These are phyloP conservation scores for Drosophila sproati DNA, from an alignment of 1,140 invertebrate species.

Conservation along the genomic window DNA sequence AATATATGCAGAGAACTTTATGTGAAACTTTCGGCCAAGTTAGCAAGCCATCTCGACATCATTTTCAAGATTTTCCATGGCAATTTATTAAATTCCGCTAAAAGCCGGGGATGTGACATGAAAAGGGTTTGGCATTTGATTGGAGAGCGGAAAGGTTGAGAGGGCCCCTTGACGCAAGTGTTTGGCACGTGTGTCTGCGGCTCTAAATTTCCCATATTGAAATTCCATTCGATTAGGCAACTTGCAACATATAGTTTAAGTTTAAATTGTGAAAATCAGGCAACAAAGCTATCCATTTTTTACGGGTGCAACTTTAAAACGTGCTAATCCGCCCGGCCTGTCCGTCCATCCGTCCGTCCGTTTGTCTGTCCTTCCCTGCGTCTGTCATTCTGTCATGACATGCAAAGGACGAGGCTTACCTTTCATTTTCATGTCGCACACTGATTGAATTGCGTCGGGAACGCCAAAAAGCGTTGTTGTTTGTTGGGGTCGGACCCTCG, in stretches of 20 bases:
- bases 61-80: slow-evolving; percentile 43
- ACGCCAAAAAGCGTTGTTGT: slow-evolving; percentile 13
- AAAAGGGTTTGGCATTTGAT: slow-evolving; percentile 72
- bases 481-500: slow-evolving; percentile 35
- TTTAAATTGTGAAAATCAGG: slow-evolving; percentile 12
- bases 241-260: neutral
- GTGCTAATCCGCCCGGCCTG: slow-evolving; percentile 26
- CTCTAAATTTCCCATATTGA: slow-evolving; percentile 23
- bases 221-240: slow-evolving; percentile 52
- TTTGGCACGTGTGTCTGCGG: slow-evolving; percentile 21
- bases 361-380: neutral
- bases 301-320: slow-evolving; percentile 2
- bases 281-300: slow-evolving; percentile 3
- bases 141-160: slow-evolving; percentile 19
- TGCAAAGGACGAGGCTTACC: slow-evolving; percentile 44
- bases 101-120: slow-evolving; percentile 46
- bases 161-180: slow-evolving; percentile 28
- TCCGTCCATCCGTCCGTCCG: slow-evolving; percentile 7
- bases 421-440: slow-evolving; percentile 72
- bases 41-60: slow-evolving; percentile 40
- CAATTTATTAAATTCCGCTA: slow-evolving; percentile 49
- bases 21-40: slow-evolving; percentile 1
- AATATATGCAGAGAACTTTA: slow-evolving; percentile 47
- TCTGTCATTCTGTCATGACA: slow-evolving; percentile 45
- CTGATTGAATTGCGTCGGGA: slow-evolving; percentile 76